Percentiles rank a stretch among this genome's conserved stretches.
Evolutionary conservation across 2,113 vertebrate genomes (phyloP).

Genomic region (Gopherus evgoodei): DNA sequence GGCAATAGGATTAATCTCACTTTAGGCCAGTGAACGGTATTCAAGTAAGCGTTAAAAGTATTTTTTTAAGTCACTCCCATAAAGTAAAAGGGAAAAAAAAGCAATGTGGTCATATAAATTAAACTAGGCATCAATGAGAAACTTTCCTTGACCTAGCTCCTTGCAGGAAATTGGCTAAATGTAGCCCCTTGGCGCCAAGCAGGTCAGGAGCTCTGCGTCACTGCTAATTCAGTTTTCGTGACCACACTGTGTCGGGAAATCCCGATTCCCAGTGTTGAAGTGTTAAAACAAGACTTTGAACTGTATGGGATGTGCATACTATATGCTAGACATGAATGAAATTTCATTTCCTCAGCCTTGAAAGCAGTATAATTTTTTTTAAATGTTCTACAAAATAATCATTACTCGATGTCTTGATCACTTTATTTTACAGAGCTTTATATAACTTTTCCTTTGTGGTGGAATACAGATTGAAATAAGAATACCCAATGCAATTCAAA

Average conservation of each 20-base stretch:
- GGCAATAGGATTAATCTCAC: slow-evolving; percentile 25
- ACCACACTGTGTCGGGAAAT: slow-evolving; percentile 48
- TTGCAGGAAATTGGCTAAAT: slow-evolving; percentile 73
- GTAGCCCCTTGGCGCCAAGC: slow-evolving; percentile 54
- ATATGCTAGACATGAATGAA: not conserved
- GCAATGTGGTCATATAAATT: slow-evolving; percentile 36
- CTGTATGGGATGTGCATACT: slow-evolving; percentile 7
- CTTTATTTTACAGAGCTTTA: not conserved
- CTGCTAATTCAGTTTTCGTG: slow-evolving; percentile 46
- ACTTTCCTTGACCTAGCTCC: slow-evolving; percentile 65
- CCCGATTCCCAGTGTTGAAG: slow-evolving; percentile 34
- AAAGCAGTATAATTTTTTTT: not conserved
- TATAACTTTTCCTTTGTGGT: not conserved
- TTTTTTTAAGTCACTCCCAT: not conserved
- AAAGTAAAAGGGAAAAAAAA: slow-evolving; percentile 33
- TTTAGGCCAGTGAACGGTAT: not conserved
- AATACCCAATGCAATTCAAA: not conserved
- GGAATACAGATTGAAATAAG: not conserved
- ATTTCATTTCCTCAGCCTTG: slow-evolving; percentile 21
- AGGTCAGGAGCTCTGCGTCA: slow-evolving; percentile 70
- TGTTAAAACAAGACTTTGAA: slow-evolving; percentile 55
- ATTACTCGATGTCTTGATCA: not conserved
- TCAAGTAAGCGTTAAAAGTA: not conserved
- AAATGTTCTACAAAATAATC: not conserved
- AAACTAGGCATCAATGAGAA: slow-evolving; percentile 57